These are phyloP conservation scores for Eupeodes luniger DNA, from an alignment of 2,888 invertebrate species.

Conservation along the genomic window DNA sequence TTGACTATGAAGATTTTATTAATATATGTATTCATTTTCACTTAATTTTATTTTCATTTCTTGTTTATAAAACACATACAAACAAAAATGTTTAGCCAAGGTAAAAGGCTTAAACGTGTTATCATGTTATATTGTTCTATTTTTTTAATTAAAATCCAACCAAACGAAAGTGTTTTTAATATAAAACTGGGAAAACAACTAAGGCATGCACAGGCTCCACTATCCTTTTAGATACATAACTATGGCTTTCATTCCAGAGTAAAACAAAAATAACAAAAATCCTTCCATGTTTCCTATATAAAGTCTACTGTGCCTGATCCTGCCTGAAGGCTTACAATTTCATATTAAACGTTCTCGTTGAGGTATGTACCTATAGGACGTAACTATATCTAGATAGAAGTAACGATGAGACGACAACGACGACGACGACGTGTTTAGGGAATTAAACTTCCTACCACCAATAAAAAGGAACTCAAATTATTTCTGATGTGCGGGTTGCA, in stretches of 20 bases:
- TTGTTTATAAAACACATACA: not conserved
- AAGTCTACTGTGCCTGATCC: not conserved
- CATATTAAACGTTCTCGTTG: constrained; percentile 25
- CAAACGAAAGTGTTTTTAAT: not conserved
- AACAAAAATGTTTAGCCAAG: not conserved
- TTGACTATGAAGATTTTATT: too few species aligned
- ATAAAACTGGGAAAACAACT: constrained; percentile 5
- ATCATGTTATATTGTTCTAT: not conserved
- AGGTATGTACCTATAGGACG: too few species aligned
- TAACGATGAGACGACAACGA: too few species aligned
- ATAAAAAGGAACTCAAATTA: not conserved
- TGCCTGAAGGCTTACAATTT: constrained; percentile 8
- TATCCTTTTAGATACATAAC: not conserved
- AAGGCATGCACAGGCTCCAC: not conserved
- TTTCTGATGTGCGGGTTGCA: not conserved
- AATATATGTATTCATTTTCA: not conserved
- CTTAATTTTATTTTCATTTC: not conserved
- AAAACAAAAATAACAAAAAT: constrained; percentile 13
- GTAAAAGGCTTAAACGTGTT: constrained; percentile 8
- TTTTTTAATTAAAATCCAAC: constrained; percentile 11
- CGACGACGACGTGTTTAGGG: not conserved
- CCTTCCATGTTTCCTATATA: not conserved
- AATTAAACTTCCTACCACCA: constrained; percentile 15
- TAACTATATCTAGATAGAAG: not conserved
- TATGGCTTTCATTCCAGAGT: constrained; percentile 1